Conservation (phyloP, 2,113 vertebrate species). For the Mixornis gularis region DNA sequence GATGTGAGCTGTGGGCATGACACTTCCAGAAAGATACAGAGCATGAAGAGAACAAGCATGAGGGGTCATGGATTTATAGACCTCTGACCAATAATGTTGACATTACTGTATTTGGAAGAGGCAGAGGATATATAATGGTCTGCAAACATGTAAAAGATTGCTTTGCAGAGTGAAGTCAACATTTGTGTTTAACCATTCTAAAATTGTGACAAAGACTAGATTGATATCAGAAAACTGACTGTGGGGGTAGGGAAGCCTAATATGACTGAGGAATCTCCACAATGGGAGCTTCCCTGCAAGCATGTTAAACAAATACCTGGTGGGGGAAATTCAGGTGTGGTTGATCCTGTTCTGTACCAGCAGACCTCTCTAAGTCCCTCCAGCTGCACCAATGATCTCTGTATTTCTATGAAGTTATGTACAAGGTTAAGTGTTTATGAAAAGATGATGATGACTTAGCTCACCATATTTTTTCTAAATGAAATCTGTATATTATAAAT, state of each 20-base stretch:
- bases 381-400: background rate
- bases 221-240: background rate
- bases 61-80: slow-evolving; percentile 6
- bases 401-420: background rate
- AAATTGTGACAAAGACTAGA: background rate
- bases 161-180: background rate
- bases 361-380: background rate
- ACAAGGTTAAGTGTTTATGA: background rate
- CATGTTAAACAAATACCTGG: background rate
- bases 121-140: background rate
- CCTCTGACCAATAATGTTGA: background rate
- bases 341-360: background rate
- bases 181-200: background rate
- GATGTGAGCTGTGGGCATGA: background rate
- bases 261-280: background rate
- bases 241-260: background rate
- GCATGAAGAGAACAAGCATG: background rate
- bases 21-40: background rate
- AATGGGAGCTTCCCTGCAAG: background rate
- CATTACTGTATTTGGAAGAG: background rate
- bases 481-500: background rate
- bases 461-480: background rate
- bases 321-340: background rate
- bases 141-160: background rate
- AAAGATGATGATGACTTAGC: background rate